A percentile compares a stretch with the other conserved stretches of the same genome.
Conservation (phyloP, 2,113 vertebrate species). For the Guaruba guarouba region DNA sequence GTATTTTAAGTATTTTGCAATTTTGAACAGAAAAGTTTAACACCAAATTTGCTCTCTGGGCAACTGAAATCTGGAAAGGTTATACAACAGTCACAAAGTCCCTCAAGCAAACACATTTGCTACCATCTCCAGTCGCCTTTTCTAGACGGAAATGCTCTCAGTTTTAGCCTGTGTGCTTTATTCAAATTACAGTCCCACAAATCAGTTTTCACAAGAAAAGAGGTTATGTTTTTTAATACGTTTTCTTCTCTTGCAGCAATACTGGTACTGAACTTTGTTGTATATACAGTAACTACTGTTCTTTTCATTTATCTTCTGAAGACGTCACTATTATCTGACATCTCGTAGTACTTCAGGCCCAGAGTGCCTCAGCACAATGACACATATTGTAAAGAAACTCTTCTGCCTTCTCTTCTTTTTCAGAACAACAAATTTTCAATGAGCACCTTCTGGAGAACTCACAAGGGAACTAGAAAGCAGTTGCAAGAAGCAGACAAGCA, state of each 20-base stretch:
- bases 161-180: background rate
- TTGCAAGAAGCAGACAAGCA: background rate
- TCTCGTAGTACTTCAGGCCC: background rate
- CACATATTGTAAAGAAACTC: background rate
- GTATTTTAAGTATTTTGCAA: background rate
- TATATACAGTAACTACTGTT: background rate
- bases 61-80: background rate
- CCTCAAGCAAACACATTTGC: background rate
- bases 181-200: background rate
- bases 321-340: background rate
- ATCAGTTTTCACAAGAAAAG: background rate
- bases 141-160: background rate
- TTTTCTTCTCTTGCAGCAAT: background rate
- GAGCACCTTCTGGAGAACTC: background rate
- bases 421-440: background rate
- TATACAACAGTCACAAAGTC: background rate
- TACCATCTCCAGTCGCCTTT: background rate
- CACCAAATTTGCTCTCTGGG: background rate
- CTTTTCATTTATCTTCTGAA: background rate
- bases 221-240: background rate
- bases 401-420: background rate
- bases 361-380: background rate
- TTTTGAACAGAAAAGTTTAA: background rate
- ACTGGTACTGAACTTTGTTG: background rate
- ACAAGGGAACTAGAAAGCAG: background rate